Base-by-base conservation (phyloP, 1,140 invertebrate species). In the Apis florea region DNA sequence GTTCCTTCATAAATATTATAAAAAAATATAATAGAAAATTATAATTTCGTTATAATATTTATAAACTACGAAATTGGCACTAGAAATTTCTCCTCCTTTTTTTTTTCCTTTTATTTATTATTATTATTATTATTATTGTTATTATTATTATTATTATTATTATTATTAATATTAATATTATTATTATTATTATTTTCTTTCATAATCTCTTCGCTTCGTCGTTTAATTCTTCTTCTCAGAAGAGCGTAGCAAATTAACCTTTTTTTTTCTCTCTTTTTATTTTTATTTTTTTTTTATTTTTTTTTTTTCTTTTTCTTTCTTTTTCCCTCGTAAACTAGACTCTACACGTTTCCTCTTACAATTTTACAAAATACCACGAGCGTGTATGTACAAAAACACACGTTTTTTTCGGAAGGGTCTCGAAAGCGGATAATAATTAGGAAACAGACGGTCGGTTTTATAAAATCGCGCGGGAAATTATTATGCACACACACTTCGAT, bases 11-110 rank as follows among this genome's bases (percentile, higher is more conserved):
- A 80, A 80, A 80, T 80, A 80, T 80, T 80, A 80, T 80, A 80
- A 75, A 81, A 81, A 81, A 81, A 81, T 81, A 81, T 81, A 81
- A 81, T 81, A 81, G 79, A 81, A 81, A 81, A 81, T 81, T 81
- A 81, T 75, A 81, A 81, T 81, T 81, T 81, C 79, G 63, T 81
- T 81, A 81, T 81, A 81, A 81, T 81, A 81, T 81, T 81, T 81
- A 81, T 81, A 81, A 81, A 72, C 79, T 81, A 81, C 79, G 79
- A 75, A 53, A 81, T 81, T 81, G 79, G 79, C 79, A 81, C 79
- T 81, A 81, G 79, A 81, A 75, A 81, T 53, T 72, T 63, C 8
- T 26, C 49, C 8, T 19, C 8, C 9, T 19, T 26, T 69, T 40
- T 40, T 31, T 17, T 69, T 13, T 4, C 31, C 31, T 40, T 40